A percentile compares a stretch with the other conserved stretches of the same genome.
phyloP scores from a whole-genome alignment of 2,888 invertebrate genomes.

The Tuberolachnus salignus region DNA sequence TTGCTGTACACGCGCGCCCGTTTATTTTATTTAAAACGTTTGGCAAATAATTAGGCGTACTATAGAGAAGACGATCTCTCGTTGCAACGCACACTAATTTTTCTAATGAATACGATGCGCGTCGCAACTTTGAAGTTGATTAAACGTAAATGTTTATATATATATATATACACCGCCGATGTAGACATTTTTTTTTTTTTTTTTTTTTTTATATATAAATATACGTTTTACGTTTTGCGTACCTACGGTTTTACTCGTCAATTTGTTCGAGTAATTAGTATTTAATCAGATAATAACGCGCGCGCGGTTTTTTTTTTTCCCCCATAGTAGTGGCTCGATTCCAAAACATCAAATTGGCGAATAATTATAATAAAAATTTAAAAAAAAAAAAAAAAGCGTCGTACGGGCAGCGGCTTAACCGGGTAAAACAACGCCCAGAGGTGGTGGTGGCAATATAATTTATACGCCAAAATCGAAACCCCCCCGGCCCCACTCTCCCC shows the following conservation, averaged over 20 bases:
- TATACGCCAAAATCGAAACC: too few species aligned
- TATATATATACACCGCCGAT: not conserved
- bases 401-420: too few species aligned
- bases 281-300: constrained; percentile 19
- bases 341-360: not conserved
- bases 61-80: not conserved
- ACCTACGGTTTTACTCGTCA: not conserved
- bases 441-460: too few species aligned
- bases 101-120: constrained; percentile 1
- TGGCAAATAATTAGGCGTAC: too few species aligned
- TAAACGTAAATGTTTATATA: constrained; percentile 12
- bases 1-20: not conserved
- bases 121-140: constrained; percentile 22
- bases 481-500: too few species aligned
- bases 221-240: not conserved
- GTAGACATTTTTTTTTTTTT: too few species aligned
- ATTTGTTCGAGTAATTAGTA: constrained; percentile 14
- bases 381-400: not conserved
- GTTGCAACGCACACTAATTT: constrained; percentile 11
- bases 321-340: not conserved
- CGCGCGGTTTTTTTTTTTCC: too few species aligned
- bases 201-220: too few species aligned
- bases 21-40: not conserved
- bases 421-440: too few species aligned
- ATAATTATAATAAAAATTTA: too few species aligned